These are phyloP conservation scores for Nothobranchius furzeri DNA, from an alignment of 2,113 vertebrate genomes.

Conservation along the genomic window DNA sequence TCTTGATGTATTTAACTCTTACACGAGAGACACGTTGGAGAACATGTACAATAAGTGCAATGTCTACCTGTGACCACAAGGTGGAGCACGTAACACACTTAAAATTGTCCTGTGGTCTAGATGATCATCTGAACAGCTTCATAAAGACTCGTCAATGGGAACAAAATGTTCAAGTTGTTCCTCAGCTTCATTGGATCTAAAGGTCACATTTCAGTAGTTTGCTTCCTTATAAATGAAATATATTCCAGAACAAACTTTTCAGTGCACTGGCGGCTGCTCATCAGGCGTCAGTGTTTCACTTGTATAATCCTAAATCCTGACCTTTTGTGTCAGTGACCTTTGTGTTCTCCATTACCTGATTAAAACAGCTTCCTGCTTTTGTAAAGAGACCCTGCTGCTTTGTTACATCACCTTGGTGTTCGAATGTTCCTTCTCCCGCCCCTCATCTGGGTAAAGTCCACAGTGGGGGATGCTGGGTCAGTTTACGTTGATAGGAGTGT, in stretches of 20 bases:
- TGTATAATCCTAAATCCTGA: not conserved
- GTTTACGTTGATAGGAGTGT: constrained; percentile 36
- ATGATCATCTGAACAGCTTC: not conserved
- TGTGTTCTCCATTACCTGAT: constrained; percentile 1
- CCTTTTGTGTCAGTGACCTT: not conserved
- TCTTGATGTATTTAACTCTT: no score
- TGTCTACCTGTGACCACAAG: constrained; percentile 43
- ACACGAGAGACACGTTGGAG: not conserved
- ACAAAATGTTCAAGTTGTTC: not conserved
- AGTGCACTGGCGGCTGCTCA: not conserved
- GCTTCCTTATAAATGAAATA: not conserved
- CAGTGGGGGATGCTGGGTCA: constrained; percentile 21
- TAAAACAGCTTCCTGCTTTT: constrained; percentile 3
- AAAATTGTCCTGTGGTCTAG: not conserved
- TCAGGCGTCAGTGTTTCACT: not conserved
- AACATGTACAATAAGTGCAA: constrained; percentile 5
- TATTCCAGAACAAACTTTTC: not conserved
- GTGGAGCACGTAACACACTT: constrained; percentile 26
- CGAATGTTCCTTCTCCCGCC: constrained; percentile 40
- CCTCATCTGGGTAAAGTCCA: constrained; percentile 55
- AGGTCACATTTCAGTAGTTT: not conserved
- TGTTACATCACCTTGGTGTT: constrained; percentile 57
- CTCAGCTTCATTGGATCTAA: not conserved
- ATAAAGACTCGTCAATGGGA: not conserved
- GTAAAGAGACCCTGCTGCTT: constrained; percentile 10